A percentile compares a stretch with the other conserved stretches of the same genome.
These are phyloP conservation scores for Trissolcus brochymenae DNA, from an alignment of 2,888 invertebrate genomes.

Conservation along the genomic window DNA sequence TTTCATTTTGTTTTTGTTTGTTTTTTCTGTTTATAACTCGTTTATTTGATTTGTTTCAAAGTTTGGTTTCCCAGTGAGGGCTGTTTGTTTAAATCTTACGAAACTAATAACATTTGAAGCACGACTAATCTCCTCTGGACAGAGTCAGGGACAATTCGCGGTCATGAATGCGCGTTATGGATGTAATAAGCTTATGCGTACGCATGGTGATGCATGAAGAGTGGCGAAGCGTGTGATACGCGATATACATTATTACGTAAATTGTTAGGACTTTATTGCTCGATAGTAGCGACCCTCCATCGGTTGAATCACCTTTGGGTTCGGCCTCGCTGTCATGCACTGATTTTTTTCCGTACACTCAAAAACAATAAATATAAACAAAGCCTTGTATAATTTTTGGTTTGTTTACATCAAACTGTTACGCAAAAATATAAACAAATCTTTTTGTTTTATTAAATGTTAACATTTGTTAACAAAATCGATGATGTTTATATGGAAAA, in stretches of 20 bases:
- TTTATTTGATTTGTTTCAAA: too few relatives aligned
- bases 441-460: too few relatives aligned
- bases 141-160: constrained; percentile 54
- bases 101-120: constrained; percentile 51
- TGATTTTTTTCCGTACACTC: constrained; percentile 34
- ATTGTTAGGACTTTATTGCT: constrained; percentile 71
- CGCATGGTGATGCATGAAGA: constrained; percentile 52
- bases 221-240: constrained; percentile 57
- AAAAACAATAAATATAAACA: not conserved
- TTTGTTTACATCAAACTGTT: too few relatives aligned
- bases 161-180: constrained; percentile 39
- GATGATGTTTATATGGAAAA: too few relatives aligned
- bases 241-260: constrained; percentile 71
- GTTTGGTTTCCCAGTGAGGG: not conserved
- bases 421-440: too few relatives aligned
- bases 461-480: too few relatives aligned
- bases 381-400: too few relatives aligned
- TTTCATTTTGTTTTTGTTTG: not conserved
- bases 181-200: constrained; percentile 49
- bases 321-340: constrained; percentile 39
- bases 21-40: not conserved
- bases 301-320: constrained; percentile 66
- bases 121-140: constrained; percentile 37
- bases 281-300: constrained; percentile 66
- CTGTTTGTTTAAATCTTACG: constrained; percentile 49